Percentiles rank a stretch among this genome's conserved stretches.
Conservation (phyloP, 2,888 invertebrate genomes). For the Xylophagus ater region DNA sequence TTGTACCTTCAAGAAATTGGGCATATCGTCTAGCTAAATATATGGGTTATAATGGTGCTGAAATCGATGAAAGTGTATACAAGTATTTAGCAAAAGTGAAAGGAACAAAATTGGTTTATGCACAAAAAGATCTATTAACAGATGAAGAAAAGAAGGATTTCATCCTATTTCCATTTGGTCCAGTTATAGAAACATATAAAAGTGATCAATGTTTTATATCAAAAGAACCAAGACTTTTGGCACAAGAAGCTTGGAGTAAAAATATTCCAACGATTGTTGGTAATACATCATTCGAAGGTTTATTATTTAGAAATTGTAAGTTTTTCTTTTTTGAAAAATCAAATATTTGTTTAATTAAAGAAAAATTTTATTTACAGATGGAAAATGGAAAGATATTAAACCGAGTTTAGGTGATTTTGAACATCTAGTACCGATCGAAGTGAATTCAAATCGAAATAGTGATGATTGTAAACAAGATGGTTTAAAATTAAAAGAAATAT, state of each 20-base stretch:
- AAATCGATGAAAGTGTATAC: constrained; percentile 31
- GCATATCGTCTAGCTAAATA: constrained; percentile 29
- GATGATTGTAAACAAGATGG: constrained; percentile 28
- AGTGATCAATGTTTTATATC: constrained; percentile 29
- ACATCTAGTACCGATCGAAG: constrained; percentile 29
- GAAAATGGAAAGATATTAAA: too few relatives aligned
- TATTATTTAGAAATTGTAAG: too few relatives aligned
- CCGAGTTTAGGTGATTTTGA: constrained; percentile 31
- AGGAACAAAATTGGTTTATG: constrained; percentile 27
- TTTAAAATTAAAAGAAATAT: constrained; percentile 34
- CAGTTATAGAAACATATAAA: constrained; percentile 32
- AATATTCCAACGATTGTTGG: constrained; percentile 33
- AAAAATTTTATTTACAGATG: too few relatives aligned
- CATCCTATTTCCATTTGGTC: constrained; percentile 31
- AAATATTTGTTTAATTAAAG: too few relatives aligned
- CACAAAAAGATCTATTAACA: constrained; percentile 24
- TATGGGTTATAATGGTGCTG: constrained; percentile 27
- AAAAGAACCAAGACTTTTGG: constrained; percentile 24
- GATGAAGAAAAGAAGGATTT: constrained; percentile 30
- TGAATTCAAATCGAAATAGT: constrained; percentile 26
- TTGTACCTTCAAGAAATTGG: constrained; percentile 24
- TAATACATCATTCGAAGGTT: constrained; percentile 35
- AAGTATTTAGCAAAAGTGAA: constrained; percentile 27
- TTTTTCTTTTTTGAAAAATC: too few relatives aligned
- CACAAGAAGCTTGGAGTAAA: constrained; percentile 31